These are phyloP conservation scores for Colossoma macropomum DNA, from an alignment of 2,113 vertebrate genomes.

Conservation along the genomic window DNA sequence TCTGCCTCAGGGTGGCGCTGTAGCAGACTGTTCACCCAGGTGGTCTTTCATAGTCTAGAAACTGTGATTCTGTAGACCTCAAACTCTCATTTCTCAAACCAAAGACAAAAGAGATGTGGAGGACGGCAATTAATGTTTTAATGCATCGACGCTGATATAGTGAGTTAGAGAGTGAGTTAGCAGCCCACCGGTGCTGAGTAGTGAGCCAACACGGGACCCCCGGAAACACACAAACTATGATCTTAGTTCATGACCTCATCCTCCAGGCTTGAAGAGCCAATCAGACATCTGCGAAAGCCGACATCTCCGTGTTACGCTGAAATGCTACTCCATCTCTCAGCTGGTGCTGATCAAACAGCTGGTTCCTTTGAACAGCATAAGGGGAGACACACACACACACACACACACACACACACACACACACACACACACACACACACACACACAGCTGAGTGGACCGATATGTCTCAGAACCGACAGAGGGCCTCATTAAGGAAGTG, in stretches of 20 bases:
- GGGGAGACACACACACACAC: background rate
- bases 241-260: background rate
- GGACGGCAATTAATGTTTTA: too few relatives aligned
- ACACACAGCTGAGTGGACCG: constrained; percentile 4
- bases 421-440: background rate
- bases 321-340: background rate
- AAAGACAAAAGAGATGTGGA: too few relatives aligned
- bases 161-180: too few relatives aligned
- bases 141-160: too few relatives aligned
- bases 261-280: constrained; percentile 11
- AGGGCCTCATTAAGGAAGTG: background rate
- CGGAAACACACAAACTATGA: too few relatives aligned
- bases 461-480: background rate
- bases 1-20: too few relatives aligned
- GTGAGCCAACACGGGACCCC: too few relatives aligned
- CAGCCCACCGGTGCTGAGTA: too few relatives aligned
- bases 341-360: constrained; percentile 30
- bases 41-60: too few relatives aligned
- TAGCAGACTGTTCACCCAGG: too few relatives aligned
- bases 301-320: background rate
- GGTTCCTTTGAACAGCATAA: constrained; percentile 6
- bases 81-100: too few relatives aligned
- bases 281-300: constrained; percentile 11
- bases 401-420: constrained; percentile 7
- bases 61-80: too few relatives aligned